These are phyloP conservation scores for Laothoe populi DNA, from an alignment of 2,888 invertebrate genomes.

Conservation along the genomic window DNA sequence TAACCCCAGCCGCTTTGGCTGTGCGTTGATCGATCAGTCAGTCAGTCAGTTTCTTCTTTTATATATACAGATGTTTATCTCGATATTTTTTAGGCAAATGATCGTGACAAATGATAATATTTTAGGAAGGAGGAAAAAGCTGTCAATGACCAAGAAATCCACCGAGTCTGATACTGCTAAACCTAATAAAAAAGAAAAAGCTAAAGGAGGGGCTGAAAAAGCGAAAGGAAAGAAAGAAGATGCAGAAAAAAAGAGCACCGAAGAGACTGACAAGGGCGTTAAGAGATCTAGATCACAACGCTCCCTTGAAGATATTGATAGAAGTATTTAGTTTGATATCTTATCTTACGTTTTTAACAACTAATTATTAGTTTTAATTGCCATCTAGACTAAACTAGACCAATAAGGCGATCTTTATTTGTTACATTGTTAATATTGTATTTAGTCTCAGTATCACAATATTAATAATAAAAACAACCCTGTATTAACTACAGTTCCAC, in stretches of 20 bases:
- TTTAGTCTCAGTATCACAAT: too few species aligned
- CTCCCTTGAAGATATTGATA: slow-evolving; percentile 67
- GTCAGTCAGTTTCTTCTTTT: too few species aligned
- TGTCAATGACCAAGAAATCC: slow-evolving; percentile 44
- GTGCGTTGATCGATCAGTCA: too few species aligned
- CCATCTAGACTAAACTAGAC: too few species aligned
- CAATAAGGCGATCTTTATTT: too few species aligned
- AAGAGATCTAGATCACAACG: slow-evolving; percentile 73
- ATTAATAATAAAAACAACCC: too few species aligned
- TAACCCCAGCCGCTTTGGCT: too few species aligned
- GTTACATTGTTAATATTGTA: too few species aligned
- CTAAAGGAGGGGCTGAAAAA: slow-evolving; percentile 33
- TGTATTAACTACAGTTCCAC: too few species aligned
- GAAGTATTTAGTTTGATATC: slow-evolving; percentile 53
- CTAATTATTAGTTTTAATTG: too few species aligned
- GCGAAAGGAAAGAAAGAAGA: slow-evolving; percentile 9
- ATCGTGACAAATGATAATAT: slow-evolving; percentile 2
- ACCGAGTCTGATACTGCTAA: slow-evolving; percentile 46
- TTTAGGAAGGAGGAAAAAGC: slow-evolving; percentile 69
- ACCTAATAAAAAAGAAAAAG: slow-evolving; percentile 31
- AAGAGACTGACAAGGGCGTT: slow-evolving; percentile 53
- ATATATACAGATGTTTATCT: too few species aligned
- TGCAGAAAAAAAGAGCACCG: slow-evolving; percentile 32
- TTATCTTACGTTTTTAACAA: not conserved
- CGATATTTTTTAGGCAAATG: too few species aligned